Evolutionary conservation across 1,140 invertebrate genomes (phyloP), one percentile per base, ranked within the genome.

Genomic region (Colletes gigas): DNA sequence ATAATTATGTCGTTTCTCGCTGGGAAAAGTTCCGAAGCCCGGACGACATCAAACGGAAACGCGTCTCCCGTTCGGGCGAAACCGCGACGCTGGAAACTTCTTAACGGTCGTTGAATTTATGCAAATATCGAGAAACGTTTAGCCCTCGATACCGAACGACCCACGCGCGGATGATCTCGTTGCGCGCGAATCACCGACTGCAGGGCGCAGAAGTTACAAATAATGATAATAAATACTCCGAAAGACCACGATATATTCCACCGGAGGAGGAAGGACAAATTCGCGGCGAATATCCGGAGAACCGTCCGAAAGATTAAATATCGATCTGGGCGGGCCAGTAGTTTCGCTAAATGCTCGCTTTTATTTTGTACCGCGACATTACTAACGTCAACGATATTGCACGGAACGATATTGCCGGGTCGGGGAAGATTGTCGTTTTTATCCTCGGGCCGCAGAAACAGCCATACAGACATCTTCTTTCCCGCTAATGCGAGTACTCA

Each of bases 1-100:
- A 81, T 82, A 86, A 86, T 86, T 82, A 85, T 78, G 80, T 86
- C 74, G 84, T 82, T 81, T 83, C 77, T 55, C 54, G 71, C 65
- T 60, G 66, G 67, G 41, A 81, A 19, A 76, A 79, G 44, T 63
- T 78, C 54, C 70, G 70, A 50, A 65, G 60, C 70, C 30, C 59
- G 50, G 17, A 65, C 60, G 73, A 71, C 65, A 82, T 82, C 70
- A 82, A 85, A 82, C 83, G 52, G 62, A 82, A 82, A 72, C 78
- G 50, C 78, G 50, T 8, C 67, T 74, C 50, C 19, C 52, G 60
- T 44, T 50, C 52, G 63, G 19, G 71, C 17, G 72, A 66, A 68
- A 59, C 63, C 54, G n/a, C 50, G 60, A 63, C 55, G 44, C 69
- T 15, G 69, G 44, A 21, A 41, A 47, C 44, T 60, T 54, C 59